Base-by-base conservation (phyloP, 2,797 vertebrate species). In the Oryzias dopingdopingensis region DNA sequence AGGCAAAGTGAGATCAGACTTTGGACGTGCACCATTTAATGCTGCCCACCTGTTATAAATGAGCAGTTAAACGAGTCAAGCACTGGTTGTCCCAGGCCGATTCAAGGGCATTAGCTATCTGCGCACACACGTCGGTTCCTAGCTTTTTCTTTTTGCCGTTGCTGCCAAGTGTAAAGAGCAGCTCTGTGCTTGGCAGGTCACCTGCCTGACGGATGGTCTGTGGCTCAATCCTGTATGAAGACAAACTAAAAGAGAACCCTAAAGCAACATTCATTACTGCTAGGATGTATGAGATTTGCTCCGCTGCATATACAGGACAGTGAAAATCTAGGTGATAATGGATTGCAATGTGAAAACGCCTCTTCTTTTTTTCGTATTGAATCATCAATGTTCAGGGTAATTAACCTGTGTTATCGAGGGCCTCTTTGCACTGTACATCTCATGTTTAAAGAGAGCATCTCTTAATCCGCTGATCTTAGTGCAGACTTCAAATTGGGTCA, bases 41-140 rank as follows among this genome's bases (percentile, higher is more conserved):
- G 75, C 73, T 69, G 66, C 80, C 80, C 86, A 86, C 84, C 85
- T 86, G 87, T 88, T 87, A 81, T 81, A 87, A 88, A 89, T 82
- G 83, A 88, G 82, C 84, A 85, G 81, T 86, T 86, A 83, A 86
- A 86, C 75, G 52, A 83, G 83, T 86, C 76, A 83, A 80, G 82
- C 81, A 42, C 82, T 79, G 69, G 76, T 76, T 58, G 71, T 87
- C 84, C 82, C 85, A 32, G 48, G 77, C 77, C 80, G 72, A 81
- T 84, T 86, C 84, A 87, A 88, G 84, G 82, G 80, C 80, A 75
- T 69, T 69, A 79, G 56, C 68, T 59, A 58, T 62, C 51, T 17
- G 43, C 53, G 67, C 67, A 62, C 75, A 65, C 71, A 54, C 44
- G 50, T 57, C 47, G 26, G 46, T 47, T 67, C 65, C 45, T 42